Percentiles rank a stretch among this genome's conserved stretches.
Evolutionary conservation across 2,888 invertebrate species (phyloP).

Genomic region (Mystacides longicornis): DNA sequence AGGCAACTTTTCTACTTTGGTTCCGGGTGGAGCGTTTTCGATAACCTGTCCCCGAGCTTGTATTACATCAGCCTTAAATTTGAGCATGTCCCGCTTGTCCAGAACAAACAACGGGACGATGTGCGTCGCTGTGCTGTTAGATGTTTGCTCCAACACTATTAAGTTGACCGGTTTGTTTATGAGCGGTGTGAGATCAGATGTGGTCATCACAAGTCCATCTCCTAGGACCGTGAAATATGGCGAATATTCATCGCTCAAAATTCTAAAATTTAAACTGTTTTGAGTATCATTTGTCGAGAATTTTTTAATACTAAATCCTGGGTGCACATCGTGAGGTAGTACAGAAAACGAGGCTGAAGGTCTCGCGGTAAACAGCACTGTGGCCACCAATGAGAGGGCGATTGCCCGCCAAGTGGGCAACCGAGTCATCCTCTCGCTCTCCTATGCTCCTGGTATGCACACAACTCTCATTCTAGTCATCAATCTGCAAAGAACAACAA

Average conservation of each 20-base stretch:
- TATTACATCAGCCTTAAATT: constrained; percentile 59
- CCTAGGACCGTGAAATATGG: constrained; percentile 81
- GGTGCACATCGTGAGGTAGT: constrained; percentile 83
- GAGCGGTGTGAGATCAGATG: constrained; percentile 73
- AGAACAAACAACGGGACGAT: constrained; percentile 74
- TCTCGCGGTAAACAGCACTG: constrained; percentile 28
- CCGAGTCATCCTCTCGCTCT: constrained; percentile 20
- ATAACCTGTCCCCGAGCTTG: constrained; percentile 61
- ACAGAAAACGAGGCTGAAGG: constrained; percentile 49
- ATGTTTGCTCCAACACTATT: constrained; percentile 72
- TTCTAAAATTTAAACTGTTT: constrained; percentile 53
- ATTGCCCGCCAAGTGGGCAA: constrained; percentile 37
- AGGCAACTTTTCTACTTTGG: constrained; percentile 63
- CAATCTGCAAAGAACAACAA: constrained; percentile 12
- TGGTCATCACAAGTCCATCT: constrained; percentile 87
- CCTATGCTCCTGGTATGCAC: constrained; percentile 13
- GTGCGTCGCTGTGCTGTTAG: constrained; percentile 72
- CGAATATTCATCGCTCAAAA: constrained; percentile 73
- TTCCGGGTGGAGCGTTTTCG: constrained; percentile 71
- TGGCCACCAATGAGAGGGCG: constrained; percentile 36
- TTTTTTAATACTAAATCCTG: constrained; percentile 80
- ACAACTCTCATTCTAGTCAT: constrained; percentile 20
- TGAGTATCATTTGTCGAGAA: constrained; percentile 54
- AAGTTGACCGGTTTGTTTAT: constrained; percentile 75
- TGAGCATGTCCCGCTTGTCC: constrained; percentile 74